Evolutionary conservation across 2,797 vertebrate species (phyloP), one percentile per base, ranked within the genome.

Genomic region (Fistularia commersonii): DNA sequence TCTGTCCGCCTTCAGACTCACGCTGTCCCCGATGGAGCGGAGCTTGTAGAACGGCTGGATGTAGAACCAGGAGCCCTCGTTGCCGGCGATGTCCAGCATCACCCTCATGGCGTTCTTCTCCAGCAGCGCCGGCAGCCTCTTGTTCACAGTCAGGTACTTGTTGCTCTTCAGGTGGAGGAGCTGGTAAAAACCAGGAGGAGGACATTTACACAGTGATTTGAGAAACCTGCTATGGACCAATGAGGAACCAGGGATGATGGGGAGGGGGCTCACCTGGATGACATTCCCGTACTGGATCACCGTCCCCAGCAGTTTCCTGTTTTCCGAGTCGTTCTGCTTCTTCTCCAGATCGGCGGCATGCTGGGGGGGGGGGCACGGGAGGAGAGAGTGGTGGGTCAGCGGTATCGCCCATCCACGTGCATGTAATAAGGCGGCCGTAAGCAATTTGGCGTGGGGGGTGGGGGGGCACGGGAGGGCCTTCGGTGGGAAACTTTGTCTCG

Each of bases 21-120:
- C 97, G 0, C 93, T 98, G 86, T 99, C 97, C 9, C 97, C 96
- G 0, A 98, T 98, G 65, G 96, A 98, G 39, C 97, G 93, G 1
- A 99, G 90, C 32, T 99, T 99, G 87, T 99, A 99, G 86, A 99
- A 99, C 0, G 97, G 97, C 50, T 99, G 97, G 61, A 99, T 99
- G 84, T 99, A 99, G 77, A 99, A 98, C 97, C 97, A 99, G 80
- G 97, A 99, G 1, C 97, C 97, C 68, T 99, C 97, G 0, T 99
- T 99, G 23, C 97, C 96, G 32, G 97, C 96, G 35, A 94, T 94
- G 14, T 99, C 97, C 81, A 99, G 57, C 1, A 95, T 99, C 73
- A 98, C 96, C 32, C 97, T 85, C 97, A 99, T 98, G 60, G 97
- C 97, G 3, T 98, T 99, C 88, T 99, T 99, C 89, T 99, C 97